phyloP scores from a whole-genome alignment of 1,140 invertebrate species.

The Tetragnatha versicolor region DNA sequence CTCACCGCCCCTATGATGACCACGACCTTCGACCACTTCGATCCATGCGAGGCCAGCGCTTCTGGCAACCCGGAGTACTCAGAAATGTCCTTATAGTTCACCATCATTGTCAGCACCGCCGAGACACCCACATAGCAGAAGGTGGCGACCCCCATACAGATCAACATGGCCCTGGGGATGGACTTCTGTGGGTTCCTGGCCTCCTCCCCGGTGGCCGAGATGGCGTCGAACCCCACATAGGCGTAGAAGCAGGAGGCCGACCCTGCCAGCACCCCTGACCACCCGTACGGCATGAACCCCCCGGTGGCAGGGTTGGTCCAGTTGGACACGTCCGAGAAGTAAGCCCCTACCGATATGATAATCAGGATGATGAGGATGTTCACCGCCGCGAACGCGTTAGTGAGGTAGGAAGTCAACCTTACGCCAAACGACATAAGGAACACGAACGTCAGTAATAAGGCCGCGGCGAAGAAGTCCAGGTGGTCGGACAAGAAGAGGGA shows the following conservation, averaged over 20 bases:
- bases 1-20: conserved; percentile 86
- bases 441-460: conserved; percentile 59
- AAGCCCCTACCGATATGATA: conserved; percentile 79
- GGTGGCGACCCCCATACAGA: conserved; percentile 59
- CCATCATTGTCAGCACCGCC: conserved; percentile 81
- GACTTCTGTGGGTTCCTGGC: conserved; percentile 60
- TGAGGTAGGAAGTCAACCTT: conserved; percentile 83
- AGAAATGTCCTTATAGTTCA: conserved; percentile 76
- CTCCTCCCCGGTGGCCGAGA: conserved; percentile 62
- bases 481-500: conserved; percentile 24
- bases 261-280: conserved; percentile 71
- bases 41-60: conserved; percentile 73
- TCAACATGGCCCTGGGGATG: conserved; percentile 60
- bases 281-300: conserved; percentile 84
- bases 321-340: conserved; percentile 79
- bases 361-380: conserved; percentile 62
- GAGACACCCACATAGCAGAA: conserved; percentile 72
- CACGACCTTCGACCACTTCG: conserved; percentile 83
- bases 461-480: conserved; percentile 60
- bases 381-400: conserved; percentile 79
- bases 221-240: conserved; percentile 59
- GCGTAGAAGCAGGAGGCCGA: conserved; percentile 87
- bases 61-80: conserved; percentile 84
- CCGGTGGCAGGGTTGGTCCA: conserved; percentile 72
- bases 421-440: conserved; percentile 75